Evolutionary conservation across 2,113 vertebrate species (phyloP), one percentile per base, ranked within the genome.

Genomic region (Mormoops blainvillei): DNA sequence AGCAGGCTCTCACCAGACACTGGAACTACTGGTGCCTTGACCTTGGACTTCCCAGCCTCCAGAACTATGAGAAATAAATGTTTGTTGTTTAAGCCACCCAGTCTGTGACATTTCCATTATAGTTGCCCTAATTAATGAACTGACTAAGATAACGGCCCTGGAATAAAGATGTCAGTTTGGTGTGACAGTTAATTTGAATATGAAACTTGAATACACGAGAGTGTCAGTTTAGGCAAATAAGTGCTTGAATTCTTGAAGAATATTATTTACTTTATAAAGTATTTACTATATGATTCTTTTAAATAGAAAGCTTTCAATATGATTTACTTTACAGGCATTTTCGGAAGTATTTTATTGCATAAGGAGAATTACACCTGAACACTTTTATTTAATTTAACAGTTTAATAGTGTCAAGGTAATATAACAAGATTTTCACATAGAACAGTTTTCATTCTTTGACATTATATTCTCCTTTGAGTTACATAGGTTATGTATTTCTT

Each of bases 341-440:
- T 96, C 88, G 89, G 83, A 68, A 93, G 20, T 91, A 94, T 92
- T 96, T 96, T 83, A 83, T 77, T 94, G 28, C 1, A 1, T 91
- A 89, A 94, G 73, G 68, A 81, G 73, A 87, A 87, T 89, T 83
- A 50, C 56, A 96, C 36, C 43, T 94, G 87, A 70, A 95, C 54
- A 87, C 91, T 95, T 94, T 96, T 94, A 95, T 97, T 97, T 94
- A 95, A 96, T 97, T 96, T 97, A 89, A 20, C n/a, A 65, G 63
- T 78, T 91, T 96, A 95, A 90, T 95, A 92, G 61, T 91, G 45
- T 73, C 87, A 94, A 94, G 78, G 78, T 96, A 96, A 84, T 93
- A 87, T 92, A 95, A 95, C 50, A 96, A 87, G 65, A 92, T 96
- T 97, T 97, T 96, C 88, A 94, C 61, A 77, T 92, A 74, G 87